Evolutionary conservation across 2,888 invertebrate genomes (phyloP), one percentile per base, ranked within the genome.

Genomic region (Spilosoma lubricipeda): DNA sequence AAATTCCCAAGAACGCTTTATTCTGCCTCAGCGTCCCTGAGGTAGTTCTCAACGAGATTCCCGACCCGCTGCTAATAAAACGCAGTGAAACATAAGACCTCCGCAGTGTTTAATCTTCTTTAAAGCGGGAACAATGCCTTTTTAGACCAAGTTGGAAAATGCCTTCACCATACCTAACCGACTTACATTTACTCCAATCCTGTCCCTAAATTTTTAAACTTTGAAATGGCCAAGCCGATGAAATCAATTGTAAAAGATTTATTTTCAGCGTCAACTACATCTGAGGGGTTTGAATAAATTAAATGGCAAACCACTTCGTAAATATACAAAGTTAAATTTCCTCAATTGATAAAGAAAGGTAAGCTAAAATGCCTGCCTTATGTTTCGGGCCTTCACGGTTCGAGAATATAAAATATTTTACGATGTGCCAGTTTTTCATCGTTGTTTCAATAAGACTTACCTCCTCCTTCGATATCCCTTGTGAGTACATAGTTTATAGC

Each of bases 91-190:
- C 82, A 82, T 72, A 75, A n/a, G 70, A 76, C 79, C 71, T 77
- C 80, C 80, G 80, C 83, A 79, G 81, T 85, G 83, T 84, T 89
- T 88, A 86, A 89, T 89, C 86, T 85, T 79, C 82, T 85, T 76
- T 80, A 81, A 85, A 86, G 82, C 77, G 76, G 78, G 82, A 84
- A 80, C 74, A 82, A 82, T 80, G 76, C 82, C 79, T 79, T 81
- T 83, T 85, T 81, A 7, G 18, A 80, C 85, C 79, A 65, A 77
- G 74, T 75, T 72, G 75, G 67, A 70, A 79, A 82, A 81, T 82
- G 77, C 80, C 80, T 71, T 69, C 75, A 67, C 70, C 75, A n/a
- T n/a, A n/a, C 80, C 79, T 82, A 80, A 81, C 70, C 39, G 72
- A 78, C 71, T 77, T 76, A 81, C 78, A 77, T 83, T 83, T 80